Conservation (phyloP, 2,797 vertebrate genomes). For the Leptatherina wallacei region DNA sequence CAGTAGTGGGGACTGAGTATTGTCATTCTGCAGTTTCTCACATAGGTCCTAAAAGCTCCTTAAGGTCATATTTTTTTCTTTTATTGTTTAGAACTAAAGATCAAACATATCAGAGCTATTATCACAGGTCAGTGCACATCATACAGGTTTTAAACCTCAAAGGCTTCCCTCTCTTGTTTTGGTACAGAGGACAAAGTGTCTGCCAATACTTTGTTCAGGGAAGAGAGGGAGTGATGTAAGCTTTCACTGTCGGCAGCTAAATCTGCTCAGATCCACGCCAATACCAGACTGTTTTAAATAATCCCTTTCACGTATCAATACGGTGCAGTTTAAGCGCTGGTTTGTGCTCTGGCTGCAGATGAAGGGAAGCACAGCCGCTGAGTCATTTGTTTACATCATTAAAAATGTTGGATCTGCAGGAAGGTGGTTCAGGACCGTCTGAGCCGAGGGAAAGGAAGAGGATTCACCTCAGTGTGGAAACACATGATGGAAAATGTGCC, state of each 20-base stretch:
- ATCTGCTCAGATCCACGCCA: slow-evolving; percentile 21
- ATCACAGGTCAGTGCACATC: slow-evolving; percentile 47
- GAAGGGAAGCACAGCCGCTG: slow-evolving; percentile 21
- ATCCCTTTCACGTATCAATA: slow-evolving; percentile 2
- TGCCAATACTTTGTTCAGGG: slow-evolving; percentile 47
- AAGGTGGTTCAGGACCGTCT: neutral
- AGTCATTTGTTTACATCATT: slow-evolving; percentile 29
- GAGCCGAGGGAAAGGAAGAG: neutral
- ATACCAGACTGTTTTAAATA: slow-evolving; percentile 12
- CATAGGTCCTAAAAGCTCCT: slow-evolving; percentile 4
- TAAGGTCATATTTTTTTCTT: slow-evolving; percentile 31
- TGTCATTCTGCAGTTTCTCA: neutral
- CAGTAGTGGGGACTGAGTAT: neutral
- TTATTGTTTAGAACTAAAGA: slow-evolving; percentile 29
- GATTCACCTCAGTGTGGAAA: neutral
- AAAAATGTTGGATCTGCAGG: slow-evolving; percentile 3
- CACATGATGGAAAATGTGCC: neutral
- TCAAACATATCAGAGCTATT: slow-evolving; percentile 41
- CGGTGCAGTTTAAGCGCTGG: neutral
- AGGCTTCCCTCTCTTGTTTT: slow-evolving; percentile 28
- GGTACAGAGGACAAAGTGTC: slow-evolving; percentile 26
- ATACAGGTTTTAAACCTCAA: slow-evolving; percentile 49
- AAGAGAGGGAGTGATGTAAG: slow-evolving; percentile 37
- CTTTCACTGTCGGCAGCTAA: slow-evolving; percentile 16
- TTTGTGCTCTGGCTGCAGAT: slow-evolving; percentile 26